Conservation (phyloP, 2,797 vertebrate species). For the Chloroceryle amazona region DNA sequence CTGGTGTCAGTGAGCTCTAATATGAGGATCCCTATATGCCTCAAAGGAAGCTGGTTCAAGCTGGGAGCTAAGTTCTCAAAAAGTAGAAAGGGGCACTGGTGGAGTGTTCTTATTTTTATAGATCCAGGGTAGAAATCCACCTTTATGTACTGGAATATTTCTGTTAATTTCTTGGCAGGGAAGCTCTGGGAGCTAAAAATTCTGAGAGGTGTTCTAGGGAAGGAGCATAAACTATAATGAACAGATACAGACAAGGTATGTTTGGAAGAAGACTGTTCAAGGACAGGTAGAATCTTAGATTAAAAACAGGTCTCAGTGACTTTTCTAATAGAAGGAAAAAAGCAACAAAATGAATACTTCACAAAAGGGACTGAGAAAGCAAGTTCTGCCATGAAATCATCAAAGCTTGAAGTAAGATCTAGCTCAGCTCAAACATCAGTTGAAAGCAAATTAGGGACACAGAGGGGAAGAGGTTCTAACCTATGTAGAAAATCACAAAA, state of each 20-base stretch:
- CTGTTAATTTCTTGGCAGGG: background rate
- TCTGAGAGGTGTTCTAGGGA: background rate
- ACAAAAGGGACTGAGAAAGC: background rate
- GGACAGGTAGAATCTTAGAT: background rate
- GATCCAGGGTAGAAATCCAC: background rate
- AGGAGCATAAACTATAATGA: background rate
- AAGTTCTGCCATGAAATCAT: background rate
- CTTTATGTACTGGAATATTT: background rate
- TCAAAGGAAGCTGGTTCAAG: background rate
- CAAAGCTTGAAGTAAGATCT: background rate
- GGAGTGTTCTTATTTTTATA: background rate
- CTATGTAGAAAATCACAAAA: background rate
- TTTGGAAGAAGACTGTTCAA: background rate
- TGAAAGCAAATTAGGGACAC: background rate
- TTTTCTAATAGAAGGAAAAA: background rate
- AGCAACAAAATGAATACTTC: background rate
- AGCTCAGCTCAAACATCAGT: background rate
- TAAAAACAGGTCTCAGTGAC: background rate
- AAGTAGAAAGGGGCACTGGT: background rate
- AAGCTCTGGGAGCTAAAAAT: background rate
- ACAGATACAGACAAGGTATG: background rate
- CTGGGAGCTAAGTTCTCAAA: background rate
- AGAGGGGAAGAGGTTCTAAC: background rate
- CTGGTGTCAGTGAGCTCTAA: background rate
- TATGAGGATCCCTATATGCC: background rate